These are phyloP conservation scores for Scolopax bukidnonensis DNA, from an alignment of 2,797 vertebrate genomes.

Conservation along the genomic window DNA sequence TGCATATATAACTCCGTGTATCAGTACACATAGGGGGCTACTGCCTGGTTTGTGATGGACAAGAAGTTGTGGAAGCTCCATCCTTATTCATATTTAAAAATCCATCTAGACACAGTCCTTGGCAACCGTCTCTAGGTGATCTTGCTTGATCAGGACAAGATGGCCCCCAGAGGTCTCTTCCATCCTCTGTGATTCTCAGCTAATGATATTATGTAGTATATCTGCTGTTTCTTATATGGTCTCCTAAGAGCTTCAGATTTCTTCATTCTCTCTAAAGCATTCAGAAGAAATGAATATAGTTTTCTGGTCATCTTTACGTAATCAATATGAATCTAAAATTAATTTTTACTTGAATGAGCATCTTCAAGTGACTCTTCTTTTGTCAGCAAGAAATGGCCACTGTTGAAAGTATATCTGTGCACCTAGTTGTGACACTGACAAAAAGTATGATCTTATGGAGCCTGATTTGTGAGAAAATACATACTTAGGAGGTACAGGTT, in stretches of 20 bases:
- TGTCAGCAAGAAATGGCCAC: neutral
- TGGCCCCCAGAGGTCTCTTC: neutral
- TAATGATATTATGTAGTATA: neutral
- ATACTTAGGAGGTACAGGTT: neutral
- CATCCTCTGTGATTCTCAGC: neutral
- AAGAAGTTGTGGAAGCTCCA: neutral
- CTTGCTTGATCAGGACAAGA: neutral
- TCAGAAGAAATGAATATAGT: neutral
- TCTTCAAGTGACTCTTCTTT: neutral
- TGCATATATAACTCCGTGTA: neutral
- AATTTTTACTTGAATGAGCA: neutral
- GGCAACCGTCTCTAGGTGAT: fast-evolving
- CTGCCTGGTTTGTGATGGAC: neutral
- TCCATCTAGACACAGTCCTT: fast-evolving
- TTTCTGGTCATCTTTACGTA: neutral
- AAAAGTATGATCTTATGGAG: neutral
- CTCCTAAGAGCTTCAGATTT: neutral
- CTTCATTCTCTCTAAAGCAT: neutral
- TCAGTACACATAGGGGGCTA: fast-evolving
- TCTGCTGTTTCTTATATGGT: neutral
- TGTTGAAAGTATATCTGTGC: neutral
- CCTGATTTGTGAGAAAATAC: neutral
- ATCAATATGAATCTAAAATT: neutral
- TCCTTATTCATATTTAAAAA: neutral
- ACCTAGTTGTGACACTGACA: neutral